Evolutionary conservation across 2,888 invertebrate genomes (phyloP), one percentile per base, ranked within the genome.

Genomic region (Caenorhabditis drosophilae): DNA sequence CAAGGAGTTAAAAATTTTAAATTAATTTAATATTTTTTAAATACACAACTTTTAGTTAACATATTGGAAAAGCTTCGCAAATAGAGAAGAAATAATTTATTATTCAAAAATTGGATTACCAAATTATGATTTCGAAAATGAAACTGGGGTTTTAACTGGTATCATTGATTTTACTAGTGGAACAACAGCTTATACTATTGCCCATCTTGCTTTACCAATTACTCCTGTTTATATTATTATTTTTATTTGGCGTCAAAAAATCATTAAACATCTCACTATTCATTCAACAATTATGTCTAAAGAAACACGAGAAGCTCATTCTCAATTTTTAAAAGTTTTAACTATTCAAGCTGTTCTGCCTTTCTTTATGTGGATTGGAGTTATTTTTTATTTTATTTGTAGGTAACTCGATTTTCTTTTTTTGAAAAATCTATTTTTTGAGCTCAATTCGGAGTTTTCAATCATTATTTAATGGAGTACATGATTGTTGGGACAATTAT

Each of bases 221-320:
- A 57, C 63, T 34, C 63, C 63, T 4, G 49, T 56, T 45, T 63
- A 63, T 36, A 57, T 63, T 6, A 49, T 20, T n/a, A 63, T 63
- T 15, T 63, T 63, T 25, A 41, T 62, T 22, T 36, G 56, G 9
- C 47, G 62, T 4, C 18, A 44, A n/a, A 56, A 44, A n/a, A 57
- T 63, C n/a, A 47, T 53, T 6, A 53, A 38, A 27, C 42, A 50
- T 6, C 23, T 63, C 15, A 45, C 38, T 44, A 48, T 16, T 27
- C 57, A 53, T 35, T 45, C 34, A 12, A 40, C 26, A 26, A 20
- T 42, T 4, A 63, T 63, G 63, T 53, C 56, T 20, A 63, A 57
- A 20, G 63, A 53, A 20, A 63, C 63, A 6, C 57, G 53, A 31
- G 45, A 41, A 15, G 49, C 57, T 27, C 63, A 63, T 42, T 26